Evolutionary conservation across 2,797 vertebrate species (phyloP).

Genomic region (Brachyalestes nurse): DNA sequence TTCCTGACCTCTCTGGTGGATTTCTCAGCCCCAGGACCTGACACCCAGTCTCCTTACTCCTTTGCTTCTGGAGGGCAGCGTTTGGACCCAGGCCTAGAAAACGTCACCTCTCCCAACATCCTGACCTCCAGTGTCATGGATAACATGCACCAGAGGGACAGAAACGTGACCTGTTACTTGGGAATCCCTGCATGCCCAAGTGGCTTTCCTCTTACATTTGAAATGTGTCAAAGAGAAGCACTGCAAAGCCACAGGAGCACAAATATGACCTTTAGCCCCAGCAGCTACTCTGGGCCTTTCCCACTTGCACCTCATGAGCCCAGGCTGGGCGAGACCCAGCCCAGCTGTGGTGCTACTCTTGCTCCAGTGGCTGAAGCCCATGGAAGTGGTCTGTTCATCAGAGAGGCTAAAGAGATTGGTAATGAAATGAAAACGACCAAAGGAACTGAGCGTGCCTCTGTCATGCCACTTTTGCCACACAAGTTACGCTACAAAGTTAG

Average conservation of each 20-base stretch:
- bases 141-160: not conserved
- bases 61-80: not conserved
- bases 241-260: not conserved
- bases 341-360: not conserved
- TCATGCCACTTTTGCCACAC: constrained; percentile 59
- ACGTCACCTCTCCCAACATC: not conserved
- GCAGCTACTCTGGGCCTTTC: not conserved
- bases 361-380: not conserved
- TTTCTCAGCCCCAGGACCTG: not conserved
- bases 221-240: constrained; percentile 6
- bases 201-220: not conserved
- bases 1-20: not conserved
- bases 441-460: not conserved
- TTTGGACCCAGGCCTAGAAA: not conserved
- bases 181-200: not conserved
- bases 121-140: constrained; percentile 8
- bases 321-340: not conserved
- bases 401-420: not conserved
- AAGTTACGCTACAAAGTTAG: constrained; percentile 64
- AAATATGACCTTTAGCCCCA: not conserved
- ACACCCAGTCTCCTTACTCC: not conserved
- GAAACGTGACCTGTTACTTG: not conserved
- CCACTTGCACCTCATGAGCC: not conserved
- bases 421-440: constrained; percentile 8
- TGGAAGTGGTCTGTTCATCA: not conserved